Percentiles rank a stretch among this genome's conserved stretches.
Evolutionary conservation across 2,797 vertebrate species (phyloP).

Genomic region (Molothrus ater): DNA sequence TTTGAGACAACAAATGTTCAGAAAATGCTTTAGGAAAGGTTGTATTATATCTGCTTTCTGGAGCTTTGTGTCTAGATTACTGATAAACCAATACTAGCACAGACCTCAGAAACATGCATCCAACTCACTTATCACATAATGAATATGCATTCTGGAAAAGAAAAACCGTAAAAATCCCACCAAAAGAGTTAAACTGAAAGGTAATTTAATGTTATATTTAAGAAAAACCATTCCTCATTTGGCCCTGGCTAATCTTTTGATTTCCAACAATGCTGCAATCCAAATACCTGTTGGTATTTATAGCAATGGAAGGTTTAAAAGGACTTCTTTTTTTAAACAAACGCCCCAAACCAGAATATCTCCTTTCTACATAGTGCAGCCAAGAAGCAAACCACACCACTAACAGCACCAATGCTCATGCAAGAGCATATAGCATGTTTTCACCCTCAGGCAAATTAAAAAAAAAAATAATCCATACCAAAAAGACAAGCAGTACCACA

Average conservation of each 20-base stretch:
- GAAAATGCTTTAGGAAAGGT: neutral
- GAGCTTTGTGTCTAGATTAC: neutral
- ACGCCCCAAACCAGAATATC: neutral
- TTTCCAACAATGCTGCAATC: neutral
- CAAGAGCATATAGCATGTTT: neutral
- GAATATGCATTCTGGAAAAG: neutral
- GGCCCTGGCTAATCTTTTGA: neutral
- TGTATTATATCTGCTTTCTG: neutral
- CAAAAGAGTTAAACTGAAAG: neutral
- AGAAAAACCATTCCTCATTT: neutral
- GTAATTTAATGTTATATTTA: neutral
- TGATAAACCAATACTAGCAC: neutral
- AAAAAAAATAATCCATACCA: neutral
- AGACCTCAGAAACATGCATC: neutral
- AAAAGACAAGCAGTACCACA: neutral
- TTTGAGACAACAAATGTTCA: neutral
- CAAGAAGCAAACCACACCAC: neutral
- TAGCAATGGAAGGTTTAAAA: neutral
- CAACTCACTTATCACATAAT: neutral
- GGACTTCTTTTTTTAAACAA: neutral
- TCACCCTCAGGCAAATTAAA: neutral
- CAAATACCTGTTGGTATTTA: neutral
- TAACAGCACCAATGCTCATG: neutral
- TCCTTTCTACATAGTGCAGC: neutral
- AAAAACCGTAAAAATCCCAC: neutral